Evolutionary conservation across 2,888 invertebrate species (phyloP), one percentile per base, ranked within the genome.

Genomic region (Abrostola triplasia): DNA sequence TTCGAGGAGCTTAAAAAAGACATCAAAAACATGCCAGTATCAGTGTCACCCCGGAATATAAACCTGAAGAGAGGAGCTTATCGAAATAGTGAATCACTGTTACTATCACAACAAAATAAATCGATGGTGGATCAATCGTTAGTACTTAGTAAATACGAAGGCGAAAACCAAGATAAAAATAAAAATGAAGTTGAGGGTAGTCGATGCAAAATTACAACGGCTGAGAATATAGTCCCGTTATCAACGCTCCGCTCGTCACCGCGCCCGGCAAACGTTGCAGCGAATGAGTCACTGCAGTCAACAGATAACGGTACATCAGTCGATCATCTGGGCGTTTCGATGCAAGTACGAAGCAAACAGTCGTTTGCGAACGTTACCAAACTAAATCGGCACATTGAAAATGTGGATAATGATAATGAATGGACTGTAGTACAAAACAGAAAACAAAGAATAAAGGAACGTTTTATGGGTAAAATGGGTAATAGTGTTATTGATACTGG

Each of bases 401-500:
- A 47, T 47, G 6, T 6, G 6, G 6, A 12, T 6, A 12, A 12
- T n/a, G 24, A 12, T 12, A 8, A 12, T 24, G 47, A 47, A 12
- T 47, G 47, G 47, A 47, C 12, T 12, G 11, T 47, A 47, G 47
- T 47, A n/a, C 47, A 47, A 8, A 47, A 12, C n/a, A 11, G 47
- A 7, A 52, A 40, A 52, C 52, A 52, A 8, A 24, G 11, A 6
- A 24, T 40, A 9, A 52, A 52, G 11, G 52, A 52, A 24, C 52
- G 52, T 40, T 35, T 52, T 41, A 52, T 40, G 24, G 40, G 52
- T 6, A 52, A 40, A 52, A 52, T 47, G 12, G 47, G 47, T 47
- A 47, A 47, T n/a, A 47, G 35, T 40, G 24, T 41, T 35, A 24
- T 52, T 40, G 52, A 52, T 24, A 40, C 24, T 35, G 52, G 40